phyloP scores from a whole-genome alignment of 2,888 invertebrate species.

The Eilema sororculum region DNA sequence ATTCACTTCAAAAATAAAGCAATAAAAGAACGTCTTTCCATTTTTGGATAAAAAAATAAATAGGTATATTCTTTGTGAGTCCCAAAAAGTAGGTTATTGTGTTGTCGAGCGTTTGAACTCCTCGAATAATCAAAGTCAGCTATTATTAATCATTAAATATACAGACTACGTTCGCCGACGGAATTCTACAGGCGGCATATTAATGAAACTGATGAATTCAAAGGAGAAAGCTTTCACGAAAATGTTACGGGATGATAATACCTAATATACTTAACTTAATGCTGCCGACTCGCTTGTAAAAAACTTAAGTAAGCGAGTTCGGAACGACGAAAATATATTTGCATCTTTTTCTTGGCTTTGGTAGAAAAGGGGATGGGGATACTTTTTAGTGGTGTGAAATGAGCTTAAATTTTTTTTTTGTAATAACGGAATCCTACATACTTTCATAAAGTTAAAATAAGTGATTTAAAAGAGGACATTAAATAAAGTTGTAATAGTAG shows the following conservation, averaged over 20 bases:
- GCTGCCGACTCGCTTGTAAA: background rate
- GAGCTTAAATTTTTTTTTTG: too few species aligned
- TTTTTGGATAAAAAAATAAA: too few species aligned
- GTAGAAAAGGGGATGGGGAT: background rate
- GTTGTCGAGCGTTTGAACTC: background rate
- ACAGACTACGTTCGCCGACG: background rate
- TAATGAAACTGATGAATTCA: constrained; percentile 11
- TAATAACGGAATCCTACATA: too few species aligned
- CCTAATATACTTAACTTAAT: background rate
- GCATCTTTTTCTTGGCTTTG: background rate
- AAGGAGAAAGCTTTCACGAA: background rate
- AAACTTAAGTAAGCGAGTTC: background rate
- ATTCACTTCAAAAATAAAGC: too few species aligned
- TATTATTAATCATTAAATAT: constrained; percentile 10
- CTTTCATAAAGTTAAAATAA: too few species aligned
- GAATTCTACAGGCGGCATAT: background rate
- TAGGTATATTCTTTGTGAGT: background rate
- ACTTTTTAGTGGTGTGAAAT: too few species aligned
- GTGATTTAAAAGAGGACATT: too few species aligned
- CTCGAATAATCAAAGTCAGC: constrained; percentile 9
- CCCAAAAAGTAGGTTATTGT: constrained; percentile 8
- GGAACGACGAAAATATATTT: background rate
- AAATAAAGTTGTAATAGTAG: too few species aligned
- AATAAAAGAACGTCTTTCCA: too few species aligned
- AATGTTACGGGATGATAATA: background rate